Evolutionary conservation across 2,888 invertebrate genomes (phyloP).

Genomic region (Drosophila prostipennis): DNA sequence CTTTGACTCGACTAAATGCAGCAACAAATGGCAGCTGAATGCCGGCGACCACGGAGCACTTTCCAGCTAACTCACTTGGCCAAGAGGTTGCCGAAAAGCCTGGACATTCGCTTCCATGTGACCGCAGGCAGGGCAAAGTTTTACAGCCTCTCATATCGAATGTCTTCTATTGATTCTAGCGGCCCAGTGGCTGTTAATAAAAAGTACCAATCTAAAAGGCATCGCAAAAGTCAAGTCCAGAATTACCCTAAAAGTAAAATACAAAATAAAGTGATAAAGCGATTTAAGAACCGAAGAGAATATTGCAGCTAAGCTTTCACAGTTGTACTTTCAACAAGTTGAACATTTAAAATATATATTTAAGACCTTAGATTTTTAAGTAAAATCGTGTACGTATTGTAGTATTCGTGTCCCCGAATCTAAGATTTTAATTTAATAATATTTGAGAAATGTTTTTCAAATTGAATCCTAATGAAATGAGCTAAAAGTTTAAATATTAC

Average conservation of each 20-base stretch:
- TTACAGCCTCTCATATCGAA: conserved; percentile 4
- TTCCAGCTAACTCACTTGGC: conserved; percentile 39
- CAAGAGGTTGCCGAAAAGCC: conserved; percentile 37
- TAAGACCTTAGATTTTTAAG: too few species aligned
- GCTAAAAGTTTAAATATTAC: too few species aligned
- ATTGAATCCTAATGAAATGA: too few species aligned
- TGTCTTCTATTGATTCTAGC: conserved; percentile 64
- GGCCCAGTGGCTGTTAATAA: neutral
- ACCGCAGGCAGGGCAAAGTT: conserved; percentile 29
- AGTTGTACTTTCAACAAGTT: neutral
- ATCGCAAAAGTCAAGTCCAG: neutral
- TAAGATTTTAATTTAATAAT: too few species aligned
- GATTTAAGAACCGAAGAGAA: neutral
- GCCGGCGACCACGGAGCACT: conserved; percentile 35
- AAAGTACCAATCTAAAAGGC: neutral
- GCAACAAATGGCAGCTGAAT: conserved; percentile 23
- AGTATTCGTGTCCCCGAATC: too few species aligned
- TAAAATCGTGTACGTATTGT: too few species aligned
- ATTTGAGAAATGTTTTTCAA: too few species aligned
- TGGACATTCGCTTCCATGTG: conserved; percentile 11
- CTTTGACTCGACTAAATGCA: conserved; percentile 59
- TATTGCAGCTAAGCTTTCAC: neutral
- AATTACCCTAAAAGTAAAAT: neutral
- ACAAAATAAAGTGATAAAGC: too few species aligned
- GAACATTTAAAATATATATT: too few species aligned